These are phyloP conservation scores for Aptenodytes forsteri DNA, from an alignment of 2,113 vertebrate genomes.

Conservation along the genomic window DNA sequence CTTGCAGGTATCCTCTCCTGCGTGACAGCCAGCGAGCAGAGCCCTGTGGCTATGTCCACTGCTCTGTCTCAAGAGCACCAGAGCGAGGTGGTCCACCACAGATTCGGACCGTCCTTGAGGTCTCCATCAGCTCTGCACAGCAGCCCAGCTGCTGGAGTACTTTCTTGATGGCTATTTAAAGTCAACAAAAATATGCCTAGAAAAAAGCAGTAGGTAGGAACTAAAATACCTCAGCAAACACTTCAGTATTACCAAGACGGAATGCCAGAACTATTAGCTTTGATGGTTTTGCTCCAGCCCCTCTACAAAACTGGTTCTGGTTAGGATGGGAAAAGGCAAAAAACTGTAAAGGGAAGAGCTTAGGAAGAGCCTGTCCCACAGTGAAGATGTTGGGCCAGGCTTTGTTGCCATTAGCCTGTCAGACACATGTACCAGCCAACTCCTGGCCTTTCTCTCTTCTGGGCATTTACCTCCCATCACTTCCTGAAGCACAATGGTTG, in stretches of 20 bases:
- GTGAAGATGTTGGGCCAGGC: neutral
- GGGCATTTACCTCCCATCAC: neutral
- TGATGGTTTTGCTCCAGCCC: neutral
- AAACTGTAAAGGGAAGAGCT: neutral
- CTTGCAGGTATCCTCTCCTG: neutral
- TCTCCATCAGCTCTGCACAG: neutral
- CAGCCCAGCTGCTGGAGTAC: neutral
- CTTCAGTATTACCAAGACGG: neutral
- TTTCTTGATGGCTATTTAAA: neutral
- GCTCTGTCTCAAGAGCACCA: neutral
- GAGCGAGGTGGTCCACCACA: fast-evolving
- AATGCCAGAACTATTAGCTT: neutral
- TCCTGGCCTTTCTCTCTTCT: neutral
- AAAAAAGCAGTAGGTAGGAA: neutral
- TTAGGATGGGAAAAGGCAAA: neutral
- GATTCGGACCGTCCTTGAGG: neutral
- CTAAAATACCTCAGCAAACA: neutral
- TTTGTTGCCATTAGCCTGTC: neutral
- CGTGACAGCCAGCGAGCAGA: neutral
- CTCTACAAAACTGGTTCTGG: neutral
- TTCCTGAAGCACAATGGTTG: fast-evolving
- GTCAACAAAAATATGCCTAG: neutral
- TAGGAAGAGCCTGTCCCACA: neutral
- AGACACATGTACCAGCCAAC: neutral
- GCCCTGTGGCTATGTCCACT: fast-evolving